Conservation (phyloP, 1,140 invertebrate genomes). For the Lepidurus packardi region DNA sequence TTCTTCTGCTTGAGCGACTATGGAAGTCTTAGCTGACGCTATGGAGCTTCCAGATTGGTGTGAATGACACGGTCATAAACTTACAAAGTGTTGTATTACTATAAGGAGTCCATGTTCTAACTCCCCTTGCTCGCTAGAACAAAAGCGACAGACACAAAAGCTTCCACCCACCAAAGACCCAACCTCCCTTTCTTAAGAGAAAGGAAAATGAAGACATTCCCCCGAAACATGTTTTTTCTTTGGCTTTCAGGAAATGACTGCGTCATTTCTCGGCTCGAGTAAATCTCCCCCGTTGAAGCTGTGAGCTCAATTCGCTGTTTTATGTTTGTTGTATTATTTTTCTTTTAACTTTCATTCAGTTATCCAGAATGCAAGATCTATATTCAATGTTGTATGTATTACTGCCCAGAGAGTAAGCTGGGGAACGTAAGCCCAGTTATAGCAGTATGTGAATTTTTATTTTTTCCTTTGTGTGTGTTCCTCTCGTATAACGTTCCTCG, state of each 20-base stretch:
- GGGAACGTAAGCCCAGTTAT: no score
- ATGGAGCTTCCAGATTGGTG: neutral
- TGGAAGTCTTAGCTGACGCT: neutral
- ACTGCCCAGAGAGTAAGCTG: no score
- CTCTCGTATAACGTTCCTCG: neutral
- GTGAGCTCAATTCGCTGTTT: neutral
- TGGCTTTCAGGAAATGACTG: neutral
- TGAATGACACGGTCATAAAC: constrained; percentile 13
- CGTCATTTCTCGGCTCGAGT: neutral
- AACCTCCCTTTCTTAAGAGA: neutral
- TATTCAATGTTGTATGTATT: no score
- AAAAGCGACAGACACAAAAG: neutral
- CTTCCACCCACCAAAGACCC: neutral
- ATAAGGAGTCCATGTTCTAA: neutral
- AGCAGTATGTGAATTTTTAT: neutral
- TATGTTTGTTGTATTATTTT: neutral
- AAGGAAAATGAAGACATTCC: neutral
- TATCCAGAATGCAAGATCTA: no score
- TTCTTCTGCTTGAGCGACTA: neutral
- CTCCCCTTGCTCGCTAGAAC: constrained; percentile 2
- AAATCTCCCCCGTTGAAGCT: neutral
- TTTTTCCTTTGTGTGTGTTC: neutral
- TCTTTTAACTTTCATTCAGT: neutral
- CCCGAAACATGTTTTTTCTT: neutral
- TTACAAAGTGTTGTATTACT: constrained; percentile 22